Evolutionary conservation across 1,140 invertebrate genomes (phyloP).

Genomic region (Medauroidea extradentata): DNA sequence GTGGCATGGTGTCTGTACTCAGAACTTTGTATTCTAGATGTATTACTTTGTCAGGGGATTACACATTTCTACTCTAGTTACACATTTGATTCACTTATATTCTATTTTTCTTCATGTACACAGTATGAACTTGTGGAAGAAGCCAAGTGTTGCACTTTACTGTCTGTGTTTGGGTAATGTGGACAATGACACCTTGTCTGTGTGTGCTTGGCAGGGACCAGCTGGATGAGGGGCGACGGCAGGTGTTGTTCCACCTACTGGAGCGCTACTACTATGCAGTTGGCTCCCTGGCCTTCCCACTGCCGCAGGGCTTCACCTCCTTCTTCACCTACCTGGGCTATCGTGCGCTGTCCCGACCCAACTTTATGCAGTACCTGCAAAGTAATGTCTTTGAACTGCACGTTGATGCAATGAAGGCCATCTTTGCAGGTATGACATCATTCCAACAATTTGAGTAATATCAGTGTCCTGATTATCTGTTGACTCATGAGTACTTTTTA

Average conservation of each 20-base stretch:
- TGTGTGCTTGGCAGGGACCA: conserved; percentile 56
- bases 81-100: too few relatives aligned
- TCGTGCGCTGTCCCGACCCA: conserved; percentile 63
- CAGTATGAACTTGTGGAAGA: background rate
- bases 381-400: conserved; percentile 78
- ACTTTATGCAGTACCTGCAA: conserved; percentile 75
- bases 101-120: background rate
- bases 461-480: too few relatives aligned
- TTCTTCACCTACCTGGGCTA: conserved; percentile 84
- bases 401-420: conserved; percentile 79
- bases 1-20: too few relatives aligned
- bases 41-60: too few relatives aligned
- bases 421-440: conserved; percentile 75
- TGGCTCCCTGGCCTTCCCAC: conserved; percentile 73
- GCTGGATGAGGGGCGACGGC: conserved; percentile 59
- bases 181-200: conserved; percentile 20
- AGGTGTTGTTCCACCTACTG: conserved; percentile 64
- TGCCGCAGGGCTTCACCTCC: conserved; percentile 79
- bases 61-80: too few relatives aligned
- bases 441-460: too few relatives aligned
- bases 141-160: too few relatives aligned
- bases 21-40: too few relatives aligned
- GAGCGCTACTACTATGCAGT: conserved; percentile 72
- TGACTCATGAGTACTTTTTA: too few relatives aligned
- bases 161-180: background rate